Evolutionary conservation across 2,797 vertebrate species (phyloP).

Genomic region (Squalus acanthias): DNA sequence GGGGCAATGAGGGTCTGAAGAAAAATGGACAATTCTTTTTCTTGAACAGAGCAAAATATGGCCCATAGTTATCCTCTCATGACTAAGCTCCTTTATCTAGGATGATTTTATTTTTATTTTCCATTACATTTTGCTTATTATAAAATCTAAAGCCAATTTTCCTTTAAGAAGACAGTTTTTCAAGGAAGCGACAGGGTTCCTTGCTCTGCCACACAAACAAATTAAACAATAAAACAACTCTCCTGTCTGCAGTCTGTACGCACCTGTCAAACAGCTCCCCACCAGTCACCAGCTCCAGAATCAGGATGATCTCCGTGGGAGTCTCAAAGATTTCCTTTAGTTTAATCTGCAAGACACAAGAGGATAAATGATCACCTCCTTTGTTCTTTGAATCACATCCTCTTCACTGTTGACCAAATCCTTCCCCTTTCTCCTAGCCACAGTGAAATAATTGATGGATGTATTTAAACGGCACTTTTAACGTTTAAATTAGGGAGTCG

Average conservation of each 20-base stretch:
- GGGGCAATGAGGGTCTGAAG: not conserved
- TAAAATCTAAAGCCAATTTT: slow-evolving; percentile 12
- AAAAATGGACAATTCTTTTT: not conserved
- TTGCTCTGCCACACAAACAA: not conserved
- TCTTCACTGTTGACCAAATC: not conserved
- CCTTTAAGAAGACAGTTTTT: not conserved
- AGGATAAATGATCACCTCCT: not conserved
- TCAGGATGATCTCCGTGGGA: slow-evolving; percentile 68
- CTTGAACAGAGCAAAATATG: not conserved
- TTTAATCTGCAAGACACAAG: slow-evolving; percentile 65
- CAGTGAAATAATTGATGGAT: not conserved
- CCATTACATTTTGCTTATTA: not conserved
- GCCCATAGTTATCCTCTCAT: not conserved
- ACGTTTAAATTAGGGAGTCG: not conserved
- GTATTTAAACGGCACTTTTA: not conserved
- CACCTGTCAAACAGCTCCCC: slow-evolving; percentile 86
- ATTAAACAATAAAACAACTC: not conserved
- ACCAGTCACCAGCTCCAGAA: slow-evolving; percentile 81
- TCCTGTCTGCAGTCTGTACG: not conserved
- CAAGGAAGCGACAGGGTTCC: not conserved
- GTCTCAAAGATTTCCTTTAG: slow-evolving; percentile 87
- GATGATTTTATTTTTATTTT: not conserved
- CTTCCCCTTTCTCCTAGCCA: not conserved
- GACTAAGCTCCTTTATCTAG: not conserved
- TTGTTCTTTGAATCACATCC: not conserved